Evolutionary conservation across 2,888 invertebrate species (phyloP).

Genomic region (Phorcus lineatus): DNA sequence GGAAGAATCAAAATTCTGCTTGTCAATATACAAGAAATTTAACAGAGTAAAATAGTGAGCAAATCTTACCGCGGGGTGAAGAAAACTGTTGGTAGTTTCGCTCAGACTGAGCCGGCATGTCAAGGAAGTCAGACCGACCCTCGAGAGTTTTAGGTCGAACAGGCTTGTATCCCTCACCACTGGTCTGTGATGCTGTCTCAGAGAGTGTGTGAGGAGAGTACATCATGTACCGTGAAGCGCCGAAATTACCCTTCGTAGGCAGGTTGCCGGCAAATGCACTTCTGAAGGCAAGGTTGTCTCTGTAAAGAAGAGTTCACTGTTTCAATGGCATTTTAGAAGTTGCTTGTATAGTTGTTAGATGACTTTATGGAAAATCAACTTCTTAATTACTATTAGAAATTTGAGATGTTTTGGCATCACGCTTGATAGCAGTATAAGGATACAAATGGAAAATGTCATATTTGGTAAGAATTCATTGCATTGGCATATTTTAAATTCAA

Average conservation of each 20-base stretch:
- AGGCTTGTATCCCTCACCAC: neutral
- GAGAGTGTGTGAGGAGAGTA: constrained; percentile 39
- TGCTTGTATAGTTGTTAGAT: neutral
- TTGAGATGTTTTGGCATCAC: too few relatives aligned
- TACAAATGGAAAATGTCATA: too few relatives aligned
- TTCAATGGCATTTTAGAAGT: neutral
- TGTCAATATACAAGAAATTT: too few relatives aligned
- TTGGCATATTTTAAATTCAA: neutral
- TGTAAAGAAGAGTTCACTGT: neutral
- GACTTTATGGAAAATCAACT: neutral
- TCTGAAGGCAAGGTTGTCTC: constrained; percentile 32
- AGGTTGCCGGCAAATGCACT: constrained; percentile 38
- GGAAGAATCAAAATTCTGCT: too few relatives aligned
- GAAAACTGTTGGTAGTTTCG: constrained; percentile 2
- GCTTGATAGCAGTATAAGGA: too few relatives aligned
- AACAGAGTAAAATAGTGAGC: neutral
- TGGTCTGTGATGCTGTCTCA: constrained; percentile 28
- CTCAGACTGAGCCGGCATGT: constrained; percentile 41
- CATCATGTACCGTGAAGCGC: constrained; percentile 32
- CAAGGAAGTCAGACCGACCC: constrained; percentile 40
- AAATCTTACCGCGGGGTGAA: neutral
- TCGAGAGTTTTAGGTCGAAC: neutral
- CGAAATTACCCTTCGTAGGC: constrained; percentile 44
- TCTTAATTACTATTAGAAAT: too few relatives aligned
- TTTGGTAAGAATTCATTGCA: too few relatives aligned